Conservation (phyloP, 1,140 invertebrate genomes). For the Spodoptera frugiperda region DNA sequence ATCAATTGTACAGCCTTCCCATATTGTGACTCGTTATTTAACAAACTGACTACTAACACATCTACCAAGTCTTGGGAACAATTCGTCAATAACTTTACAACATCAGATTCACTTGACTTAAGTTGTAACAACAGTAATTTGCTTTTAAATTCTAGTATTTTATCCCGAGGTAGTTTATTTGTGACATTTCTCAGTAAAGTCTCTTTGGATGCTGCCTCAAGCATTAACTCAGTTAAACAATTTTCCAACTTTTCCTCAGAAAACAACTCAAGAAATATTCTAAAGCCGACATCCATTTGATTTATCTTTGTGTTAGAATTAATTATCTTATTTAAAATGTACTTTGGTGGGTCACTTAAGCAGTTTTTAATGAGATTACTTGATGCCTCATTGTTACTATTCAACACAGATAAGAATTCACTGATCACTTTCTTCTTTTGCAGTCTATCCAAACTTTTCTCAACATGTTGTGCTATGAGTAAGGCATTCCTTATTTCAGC, state of each 20-base stretch:
- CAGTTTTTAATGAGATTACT: constrained; percentile 66
- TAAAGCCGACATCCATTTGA: constrained; percentile 66
- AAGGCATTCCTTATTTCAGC: constrained; percentile 85
- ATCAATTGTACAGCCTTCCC: constrained; percentile 78
- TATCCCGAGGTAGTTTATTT: constrained; percentile 62
- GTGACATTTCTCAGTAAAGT: constrained; percentile 66
- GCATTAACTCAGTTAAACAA: constrained; percentile 77
- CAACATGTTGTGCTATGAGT: constrained; percentile 80
- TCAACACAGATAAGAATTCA: constrained; percentile 66
- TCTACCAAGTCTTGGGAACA: constrained; percentile 62
- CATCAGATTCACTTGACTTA: constrained; percentile 52
- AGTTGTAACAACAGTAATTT: constrained; percentile 72
- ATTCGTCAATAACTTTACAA: constrained; percentile 59
- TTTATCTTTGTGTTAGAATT: constrained; percentile 63
- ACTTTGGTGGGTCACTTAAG: constrained; percentile 71
- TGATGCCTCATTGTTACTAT: constrained; percentile 55
- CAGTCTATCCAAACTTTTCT: constrained; percentile 79
- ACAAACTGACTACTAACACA: constrained; percentile 66
- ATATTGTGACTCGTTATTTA: constrained; percentile 67
- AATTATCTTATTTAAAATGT: constrained; percentile 75
- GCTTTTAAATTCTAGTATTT: constrained; percentile 69
- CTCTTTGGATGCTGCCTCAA: constrained; percentile 79
- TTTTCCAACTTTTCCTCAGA: constrained; percentile 75
- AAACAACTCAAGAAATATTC: constrained; percentile 68
- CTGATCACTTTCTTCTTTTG: constrained; percentile 62